phyloP scores from a whole-genome alignment of 2,797 vertebrate genomes.

The Triplophysa yarkandensis region DNA sequence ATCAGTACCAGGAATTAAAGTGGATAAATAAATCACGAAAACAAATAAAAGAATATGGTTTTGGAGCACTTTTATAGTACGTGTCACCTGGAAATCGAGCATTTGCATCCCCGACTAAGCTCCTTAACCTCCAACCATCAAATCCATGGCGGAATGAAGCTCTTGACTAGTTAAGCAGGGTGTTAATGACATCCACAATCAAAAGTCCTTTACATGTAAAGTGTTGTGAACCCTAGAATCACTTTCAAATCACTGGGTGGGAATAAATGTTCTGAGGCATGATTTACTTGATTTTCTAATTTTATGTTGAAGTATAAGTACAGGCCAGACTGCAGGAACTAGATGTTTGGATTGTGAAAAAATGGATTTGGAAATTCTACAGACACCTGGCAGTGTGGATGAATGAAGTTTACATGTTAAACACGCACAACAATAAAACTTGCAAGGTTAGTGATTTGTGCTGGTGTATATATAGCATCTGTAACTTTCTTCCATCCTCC shows the following conservation, averaged over 20 bases:
- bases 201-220: conserved; percentile 22
- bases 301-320: background rate
- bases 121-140: background rate
- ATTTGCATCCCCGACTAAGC: background rate
- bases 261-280: conserved; percentile 26
- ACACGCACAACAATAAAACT: background rate
- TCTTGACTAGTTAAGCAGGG: background rate
- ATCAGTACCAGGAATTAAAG: background rate
- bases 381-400: background rate
- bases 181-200: conserved; percentile 11
- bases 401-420: background rate
- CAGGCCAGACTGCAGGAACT: background rate
- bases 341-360: no score
- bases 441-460: no score
- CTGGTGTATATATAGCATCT: background rate
- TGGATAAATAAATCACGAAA: background rate
- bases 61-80: background rate
- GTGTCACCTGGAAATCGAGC: background rate
- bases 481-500: background rate
- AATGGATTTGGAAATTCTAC: background rate
- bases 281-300: conserved; percentile 24
- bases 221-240: background rate
- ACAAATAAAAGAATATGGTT: background rate
- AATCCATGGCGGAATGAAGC: background rate
- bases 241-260: background rate